Conservation (phyloP, 2,888 invertebrate species). For the Calliphora vomitoria region DNA sequence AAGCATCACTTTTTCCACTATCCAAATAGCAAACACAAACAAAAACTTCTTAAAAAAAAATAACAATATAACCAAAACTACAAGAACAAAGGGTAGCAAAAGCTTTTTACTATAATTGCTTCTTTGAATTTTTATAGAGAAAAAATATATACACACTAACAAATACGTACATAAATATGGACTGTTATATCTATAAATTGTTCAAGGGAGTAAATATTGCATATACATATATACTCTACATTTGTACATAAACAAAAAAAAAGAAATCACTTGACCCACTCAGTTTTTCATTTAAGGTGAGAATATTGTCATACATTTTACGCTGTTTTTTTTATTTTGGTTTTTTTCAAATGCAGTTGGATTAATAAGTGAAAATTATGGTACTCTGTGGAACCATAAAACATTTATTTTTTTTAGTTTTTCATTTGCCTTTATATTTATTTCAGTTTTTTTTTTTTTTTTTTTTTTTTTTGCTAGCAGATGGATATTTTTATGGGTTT, state of each 20-base stretch:
- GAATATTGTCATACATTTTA: constrained; percentile 61
- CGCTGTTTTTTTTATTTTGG: constrained; percentile 26
- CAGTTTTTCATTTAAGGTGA: constrained; percentile 63
- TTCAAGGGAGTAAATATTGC: background rate
- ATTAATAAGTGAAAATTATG: constrained; percentile 76
- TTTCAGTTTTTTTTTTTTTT: constrained; percentile 26
- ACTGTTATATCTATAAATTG: constrained; percentile 21
- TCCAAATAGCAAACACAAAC: background rate
- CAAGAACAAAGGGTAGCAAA: constrained; percentile 31
- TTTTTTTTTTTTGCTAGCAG: constrained; percentile 54
- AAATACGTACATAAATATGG: constrained; percentile 40
- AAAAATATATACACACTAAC: background rate
- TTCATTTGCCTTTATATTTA: constrained; percentile 44
- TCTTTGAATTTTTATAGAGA: constrained; percentile 32
- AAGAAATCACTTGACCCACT: constrained; percentile 70
- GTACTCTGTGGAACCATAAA: constrained; percentile 75
- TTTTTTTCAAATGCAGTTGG: constrained; percentile 69
- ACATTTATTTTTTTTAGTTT: constrained; percentile 69
- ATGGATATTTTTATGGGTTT: constrained; percentile 73
- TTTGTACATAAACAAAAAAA: constrained; percentile 21
- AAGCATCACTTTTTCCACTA: constrained; percentile 7
- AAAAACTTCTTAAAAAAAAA: constrained; percentile 7
- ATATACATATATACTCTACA: background rate
- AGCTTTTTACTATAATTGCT: constrained; percentile 63
- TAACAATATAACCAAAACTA: constrained; percentile 9